Evolutionary conservation across 2,888 invertebrate species (phyloP).

Genomic region (Acleris holmiana): DNA sequence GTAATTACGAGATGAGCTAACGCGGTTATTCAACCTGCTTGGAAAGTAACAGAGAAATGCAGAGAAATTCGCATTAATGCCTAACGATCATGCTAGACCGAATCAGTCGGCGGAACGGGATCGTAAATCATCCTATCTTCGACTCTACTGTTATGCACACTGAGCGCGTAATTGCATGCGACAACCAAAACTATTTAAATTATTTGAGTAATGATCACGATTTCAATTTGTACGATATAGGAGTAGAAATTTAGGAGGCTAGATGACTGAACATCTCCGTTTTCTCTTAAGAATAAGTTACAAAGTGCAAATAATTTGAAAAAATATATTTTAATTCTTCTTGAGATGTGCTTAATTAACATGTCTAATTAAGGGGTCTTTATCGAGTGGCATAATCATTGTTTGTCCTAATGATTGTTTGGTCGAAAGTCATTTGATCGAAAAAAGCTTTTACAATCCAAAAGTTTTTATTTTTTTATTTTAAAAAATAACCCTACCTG

Average conservation of each 20-base stretch:
- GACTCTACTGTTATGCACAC: slow-evolving; percentile 30
- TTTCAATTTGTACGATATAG: slow-evolving; percentile 36
- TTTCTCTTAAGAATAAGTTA: slow-evolving; percentile 26
- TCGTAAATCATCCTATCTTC: slow-evolving; percentile 32
- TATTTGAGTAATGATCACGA: slow-evolving; percentile 36
- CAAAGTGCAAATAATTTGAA: not conserved
- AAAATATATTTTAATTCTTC: too few species aligned
- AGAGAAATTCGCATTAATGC: slow-evolving; percentile 72
- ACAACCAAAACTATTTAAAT: slow-evolving; percentile 17
- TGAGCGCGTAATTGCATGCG: slow-evolving; percentile 13
- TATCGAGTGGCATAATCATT: too few species aligned
- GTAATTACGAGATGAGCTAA: slow-evolving; percentile 66
- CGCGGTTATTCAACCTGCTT: slow-evolving; percentile 74
- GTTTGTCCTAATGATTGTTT: too few species aligned
- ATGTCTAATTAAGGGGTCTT: too few species aligned
- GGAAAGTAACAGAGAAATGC: slow-evolving; percentile 77
- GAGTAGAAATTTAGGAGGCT: slow-evolving; percentile 29
- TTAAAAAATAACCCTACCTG: too few species aligned
- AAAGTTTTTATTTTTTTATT: too few species aligned
- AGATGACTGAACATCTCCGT: slow-evolving; percentile 22
- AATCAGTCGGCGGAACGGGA: slow-evolving; percentile 56
- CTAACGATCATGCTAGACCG: slow-evolving; percentile 61
- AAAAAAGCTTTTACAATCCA: too few species aligned
- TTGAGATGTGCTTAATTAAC: too few species aligned
- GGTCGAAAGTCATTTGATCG: too few species aligned